Evolutionary conservation across 2,888 invertebrate genomes (phyloP).

Genomic region (Oscheius onirici): DNA sequence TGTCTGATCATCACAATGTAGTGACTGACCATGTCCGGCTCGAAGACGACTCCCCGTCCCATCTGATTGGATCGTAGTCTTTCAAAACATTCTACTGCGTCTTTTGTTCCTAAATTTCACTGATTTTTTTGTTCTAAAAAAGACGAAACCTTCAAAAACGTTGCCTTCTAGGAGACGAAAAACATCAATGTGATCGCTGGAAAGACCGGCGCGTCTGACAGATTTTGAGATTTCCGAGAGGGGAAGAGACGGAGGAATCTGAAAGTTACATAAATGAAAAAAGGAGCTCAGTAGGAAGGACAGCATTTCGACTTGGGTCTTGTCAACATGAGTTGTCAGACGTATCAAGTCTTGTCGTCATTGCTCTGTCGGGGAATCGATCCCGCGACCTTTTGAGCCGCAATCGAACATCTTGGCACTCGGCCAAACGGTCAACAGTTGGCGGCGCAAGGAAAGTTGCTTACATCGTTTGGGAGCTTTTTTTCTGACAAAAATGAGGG

Average conservation of each 20-base stretch:
- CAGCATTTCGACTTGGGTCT: constrained; percentile 38
- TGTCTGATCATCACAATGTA: neutral
- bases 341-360: constrained; percentile 51
- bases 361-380: constrained; percentile 35
- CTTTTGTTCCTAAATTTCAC: neutral
- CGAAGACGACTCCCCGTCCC: neutral
- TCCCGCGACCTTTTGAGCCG: constrained; percentile 2
- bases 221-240: neutral
- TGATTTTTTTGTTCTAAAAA: neutral
- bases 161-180: neutral
- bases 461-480: too few relatives aligned
- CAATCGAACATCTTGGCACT: neutral
- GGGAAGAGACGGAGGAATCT: neutral
- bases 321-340: constrained; percentile 25
- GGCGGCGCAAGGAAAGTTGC: neutral
- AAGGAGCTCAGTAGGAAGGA: constrained; percentile 55
- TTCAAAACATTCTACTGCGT: neutral
- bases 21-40: neutral
- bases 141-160: neutral
- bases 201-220: neutral
- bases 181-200: neutral
- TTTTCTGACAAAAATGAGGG: too few relatives aligned
- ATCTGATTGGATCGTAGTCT: neutral
- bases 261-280: constrained; percentile 23
- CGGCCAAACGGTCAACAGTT: neutral